Percentiles rank a stretch among this genome's conserved stretches.
phyloP scores from a whole-genome alignment of 2,888 invertebrate species.

The Dastarcus helophoroides region DNA sequence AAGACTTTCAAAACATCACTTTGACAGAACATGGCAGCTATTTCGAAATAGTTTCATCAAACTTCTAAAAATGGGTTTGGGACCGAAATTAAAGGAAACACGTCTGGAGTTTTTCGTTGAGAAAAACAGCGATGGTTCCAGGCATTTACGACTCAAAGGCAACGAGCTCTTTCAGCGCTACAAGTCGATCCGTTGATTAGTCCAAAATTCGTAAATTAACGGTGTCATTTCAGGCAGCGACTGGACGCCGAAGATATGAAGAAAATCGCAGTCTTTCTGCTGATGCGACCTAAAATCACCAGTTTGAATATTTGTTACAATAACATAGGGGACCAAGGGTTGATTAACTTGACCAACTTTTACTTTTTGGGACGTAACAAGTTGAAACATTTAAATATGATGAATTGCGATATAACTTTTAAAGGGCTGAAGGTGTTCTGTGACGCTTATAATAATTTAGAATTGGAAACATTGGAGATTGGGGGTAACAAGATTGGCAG shows the following conservation, averaged over 20 bases:
- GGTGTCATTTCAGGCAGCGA: slow-evolving; percentile 28
- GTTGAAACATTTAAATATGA: slow-evolving; percentile 43
- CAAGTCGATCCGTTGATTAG: slow-evolving; percentile 22
- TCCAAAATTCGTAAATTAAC: background rate
- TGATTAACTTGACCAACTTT: slow-evolving; percentile 35
- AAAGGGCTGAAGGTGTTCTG: slow-evolving; percentile 33
- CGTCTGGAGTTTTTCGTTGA: slow-evolving; percentile 34
- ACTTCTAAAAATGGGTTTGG: slow-evolving; percentile 13
- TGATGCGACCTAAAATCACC: slow-evolving; percentile 37
- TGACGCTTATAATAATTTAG: slow-evolving; percentile 26
- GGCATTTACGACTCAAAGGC: slow-evolving; percentile 41
- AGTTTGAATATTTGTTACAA: slow-evolving; percentile 47
- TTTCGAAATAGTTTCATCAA: too few species aligned
- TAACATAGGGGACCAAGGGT: slow-evolving; percentile 42
- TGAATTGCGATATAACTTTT: slow-evolving; percentile 43
- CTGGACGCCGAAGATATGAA: slow-evolving; percentile 41
- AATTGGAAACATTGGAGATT: slow-evolving; percentile 41
- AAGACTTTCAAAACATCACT: too few species aligned
- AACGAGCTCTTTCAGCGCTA: slow-evolving; percentile 39
- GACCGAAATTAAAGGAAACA: slow-evolving; percentile 20
- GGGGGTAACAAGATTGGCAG: slow-evolving; percentile 49
- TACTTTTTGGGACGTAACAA: slow-evolving; percentile 39
- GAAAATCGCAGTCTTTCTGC: slow-evolving; percentile 40
- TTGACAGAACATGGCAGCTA: too few species aligned
- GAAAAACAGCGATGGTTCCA: slow-evolving; percentile 44